Evolutionary conservation across 35 echinoderm and acorn worm genomes (phyloP), one percentile per base, ranked within the genome.

Genomic region (Lytechinus variegatus): DNA sequence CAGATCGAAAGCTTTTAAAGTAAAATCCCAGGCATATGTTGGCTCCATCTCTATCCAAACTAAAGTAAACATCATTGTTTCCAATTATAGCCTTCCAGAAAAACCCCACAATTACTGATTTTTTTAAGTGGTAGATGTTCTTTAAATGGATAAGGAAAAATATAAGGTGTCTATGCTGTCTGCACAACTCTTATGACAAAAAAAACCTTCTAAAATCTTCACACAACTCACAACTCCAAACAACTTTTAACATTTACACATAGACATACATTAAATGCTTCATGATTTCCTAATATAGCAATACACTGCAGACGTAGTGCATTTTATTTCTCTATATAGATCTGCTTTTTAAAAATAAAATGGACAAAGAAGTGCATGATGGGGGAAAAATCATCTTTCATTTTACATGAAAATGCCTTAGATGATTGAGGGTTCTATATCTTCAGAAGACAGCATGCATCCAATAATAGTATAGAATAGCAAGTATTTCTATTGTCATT

Each of bases 1-100:
- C 88, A 90, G 88, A 90, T 90, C 88, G 88, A 90, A 90, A 52
- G 88, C 88, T 90, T 90, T 90, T 90, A 90, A 79, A 79, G 66
- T 79, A 79, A 79, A n/a, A 79, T 24, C 66, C 66, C 66, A 7
- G 8, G 66, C 66, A 79, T 79, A 27, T 79, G 66, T n/a, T 79
- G 66, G 66, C 66, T n/a, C 66, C 66, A 8, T 79, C 66, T 79
- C 66, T n/a, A 71, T 24, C 61, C 13, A 71, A 21, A 71, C 61
- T 71, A 21, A 24, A 71, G 61, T 24, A 71, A 71, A 71, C 61
- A 71, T 71, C 24, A 79, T 79, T 79, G 66, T 79, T 79, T 79
- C 66, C n/a, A 79, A 79, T 79, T 79, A 16, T 79, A 79, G n/a
- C 6, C 33, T 44, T 24, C 19, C 0, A 79, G 66, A 24, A 16